Base-by-base conservation (phyloP, 2,888 invertebrate species). In the Eupithecia insigniata region DNA sequence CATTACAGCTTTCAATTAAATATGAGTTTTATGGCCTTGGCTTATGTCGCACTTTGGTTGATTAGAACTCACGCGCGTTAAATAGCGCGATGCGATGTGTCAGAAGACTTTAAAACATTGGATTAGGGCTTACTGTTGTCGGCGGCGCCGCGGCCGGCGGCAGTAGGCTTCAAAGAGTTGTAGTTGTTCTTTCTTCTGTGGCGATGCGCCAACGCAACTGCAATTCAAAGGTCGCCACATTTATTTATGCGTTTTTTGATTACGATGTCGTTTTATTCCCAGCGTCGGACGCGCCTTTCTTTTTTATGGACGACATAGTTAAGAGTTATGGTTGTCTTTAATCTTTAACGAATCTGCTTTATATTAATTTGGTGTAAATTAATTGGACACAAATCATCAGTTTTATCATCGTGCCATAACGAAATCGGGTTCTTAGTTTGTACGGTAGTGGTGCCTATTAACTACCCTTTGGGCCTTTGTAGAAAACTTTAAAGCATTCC, bases 211-310 rank as follows among this genome's bases (percentile, higher is more conserved):
- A 79, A 85, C 87, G 84, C 88, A 74, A 75, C 76, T 71, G 79
- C 81, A 82, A 83, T 83, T 81, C 80, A 83, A 83, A 84, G 84
- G 83, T 87, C 85, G 82, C 80, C 82, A 81, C 82, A 82, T 82
- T 85, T 83, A 84, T 88, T 85, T 82, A 84, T 83, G 81, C 78
- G 78, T 82, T 81, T 80, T 79, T 80, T 82, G 85, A 85, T 85
- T 83, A 83, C 83, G 81, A 77, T 76, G 78, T 78, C 80, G 76
- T 81, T 83, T 78, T 80, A 76, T 81, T 83, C 81, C 80, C 82
- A 78, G 74, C 75, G 77, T 79, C 80, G 64, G 64, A 36, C 34
- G 80, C 79, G 79, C 79, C 79, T 79, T 70, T 73, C 72, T 78
- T 79, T 81, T 82, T 84, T 82, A 79, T 82, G 79, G 76, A 79